Evolutionary conservation across 2,113 vertebrate species (phyloP), one percentile per base, ranked within the genome.

Genomic region (Phyllostomus hastatus): DNA sequence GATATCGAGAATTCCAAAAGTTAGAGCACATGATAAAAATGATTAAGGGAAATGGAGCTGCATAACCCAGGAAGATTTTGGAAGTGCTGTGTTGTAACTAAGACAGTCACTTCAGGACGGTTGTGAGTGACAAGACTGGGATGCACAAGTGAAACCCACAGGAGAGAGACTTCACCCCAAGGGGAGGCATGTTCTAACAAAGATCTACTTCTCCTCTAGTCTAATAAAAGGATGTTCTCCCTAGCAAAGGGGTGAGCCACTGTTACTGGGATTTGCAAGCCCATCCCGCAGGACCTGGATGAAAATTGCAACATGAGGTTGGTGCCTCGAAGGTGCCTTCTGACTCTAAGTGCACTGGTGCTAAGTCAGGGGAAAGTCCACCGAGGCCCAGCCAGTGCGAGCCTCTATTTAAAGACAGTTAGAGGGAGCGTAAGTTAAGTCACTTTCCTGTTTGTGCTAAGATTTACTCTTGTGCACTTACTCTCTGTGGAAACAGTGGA

Each of bases 401-500:
- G 67, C 35, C 76, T 78, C 31, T 75, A 38, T 66, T 85, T 85
- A 85, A 95, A 81, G 16, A 95, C 50, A 38, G 76, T 59, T 43
- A 41, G 46, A 90, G 52, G 88, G 48, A 85, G 66, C 80, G 2
- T 57, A 75, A 59, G 26, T 73, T 84, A 88, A 78, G 57, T 7
- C 38, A 12, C 12, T 75, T 78, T 92, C 14, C 12, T 64, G 17
- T 81, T 94, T 95, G 54, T 54, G 43, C 33, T 57, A 54, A 90
- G 80, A 95, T 64, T 95, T 95, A 79, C 73, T 91, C 95, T 38
- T 14, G 35, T 52, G 28, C 54, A 52, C 31, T 64, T 96, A 90
- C 48, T 90, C 70, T 88, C 92, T 90, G 31, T 85, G 82, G 88
- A 75, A 85, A 75, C 35, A 52, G 28, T 41, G 67, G 38, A 78